These are phyloP conservation scores for Peromyscus leucopus DNA, from an alignment of 2,113 vertebrate genomes.

Conservation along the genomic window DNA sequence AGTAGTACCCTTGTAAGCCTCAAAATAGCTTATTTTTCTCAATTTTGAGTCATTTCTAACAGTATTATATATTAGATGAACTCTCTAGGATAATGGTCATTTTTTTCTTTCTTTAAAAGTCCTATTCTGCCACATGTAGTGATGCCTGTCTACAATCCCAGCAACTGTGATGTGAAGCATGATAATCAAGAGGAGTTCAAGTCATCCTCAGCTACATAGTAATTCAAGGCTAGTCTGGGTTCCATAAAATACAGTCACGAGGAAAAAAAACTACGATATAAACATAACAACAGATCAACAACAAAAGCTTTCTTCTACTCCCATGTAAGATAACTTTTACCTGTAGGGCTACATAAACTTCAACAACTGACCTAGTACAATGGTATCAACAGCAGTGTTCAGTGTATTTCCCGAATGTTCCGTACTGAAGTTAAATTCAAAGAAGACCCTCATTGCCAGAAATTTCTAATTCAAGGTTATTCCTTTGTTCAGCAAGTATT, in stretches of 20 bases:
- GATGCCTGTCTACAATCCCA: no score
- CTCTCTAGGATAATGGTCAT: not conserved
- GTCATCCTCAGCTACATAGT: not conserved
- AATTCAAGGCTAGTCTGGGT: not conserved
- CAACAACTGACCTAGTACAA: not conserved
- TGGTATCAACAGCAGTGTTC: not conserved
- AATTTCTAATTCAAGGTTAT: conserved; percentile 28
- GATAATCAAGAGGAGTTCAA: not conserved
- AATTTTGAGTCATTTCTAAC: not conserved
- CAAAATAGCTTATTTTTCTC: not conserved
- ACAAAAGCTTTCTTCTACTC: not conserved
- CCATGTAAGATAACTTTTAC: not conserved
- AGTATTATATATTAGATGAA: not conserved
- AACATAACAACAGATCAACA: not conserved
- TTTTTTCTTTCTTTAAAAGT: conserved; percentile 1
- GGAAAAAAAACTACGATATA: not conserved
- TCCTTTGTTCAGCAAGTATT: not conserved
- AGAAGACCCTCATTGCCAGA: conserved; percentile 3
- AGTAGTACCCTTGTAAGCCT: not conserved
- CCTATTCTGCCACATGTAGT: not conserved
- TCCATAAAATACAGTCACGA: not conserved
- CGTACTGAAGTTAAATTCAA: not conserved
- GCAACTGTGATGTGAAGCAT: not conserved
- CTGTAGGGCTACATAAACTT: not conserved
- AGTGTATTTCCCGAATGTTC: conserved; percentile 2